phyloP scores from a whole-genome alignment of 2,797 vertebrate genomes.

The Crypturellus tataupa region DNA sequence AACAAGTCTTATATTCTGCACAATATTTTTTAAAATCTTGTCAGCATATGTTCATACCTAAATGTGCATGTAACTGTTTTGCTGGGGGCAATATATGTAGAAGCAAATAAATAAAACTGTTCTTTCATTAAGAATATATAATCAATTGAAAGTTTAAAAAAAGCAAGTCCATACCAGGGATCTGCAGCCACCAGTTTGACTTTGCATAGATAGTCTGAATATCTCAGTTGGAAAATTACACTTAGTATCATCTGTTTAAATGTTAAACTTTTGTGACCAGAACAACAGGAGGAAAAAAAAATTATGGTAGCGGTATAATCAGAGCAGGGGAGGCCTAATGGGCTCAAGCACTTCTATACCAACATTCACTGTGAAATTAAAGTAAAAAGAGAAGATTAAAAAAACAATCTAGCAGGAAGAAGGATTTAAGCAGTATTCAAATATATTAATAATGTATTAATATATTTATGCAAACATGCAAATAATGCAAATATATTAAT shows the following conservation, averaged over 20 bases:
- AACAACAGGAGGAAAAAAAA: no score
- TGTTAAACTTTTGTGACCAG: neutral
- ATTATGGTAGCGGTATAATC: neutral
- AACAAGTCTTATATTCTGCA: neutral
- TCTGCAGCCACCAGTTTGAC: neutral
- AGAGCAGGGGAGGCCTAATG: neutral
- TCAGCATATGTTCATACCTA: fast-evolving
- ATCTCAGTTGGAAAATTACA: neutral
- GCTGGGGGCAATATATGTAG: neutral
- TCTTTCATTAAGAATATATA: neutral
- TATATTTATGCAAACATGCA: no score
- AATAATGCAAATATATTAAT: no score
- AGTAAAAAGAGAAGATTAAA: neutral
- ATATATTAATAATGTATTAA: no score
- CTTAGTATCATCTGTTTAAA: neutral
- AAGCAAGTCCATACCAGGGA: neutral
- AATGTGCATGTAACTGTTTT: neutral
- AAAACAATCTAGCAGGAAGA: neutral
- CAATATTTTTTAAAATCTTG: neutral
- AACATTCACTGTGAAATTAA: neutral
- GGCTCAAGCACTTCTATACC: neutral
- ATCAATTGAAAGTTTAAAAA: neutral
- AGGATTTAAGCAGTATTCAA: neutral
- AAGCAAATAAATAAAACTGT: neutral
- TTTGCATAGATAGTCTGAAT: neutral